Conservation (phyloP, 2,113 vertebrate species). For the Promerops cafer region DNA sequence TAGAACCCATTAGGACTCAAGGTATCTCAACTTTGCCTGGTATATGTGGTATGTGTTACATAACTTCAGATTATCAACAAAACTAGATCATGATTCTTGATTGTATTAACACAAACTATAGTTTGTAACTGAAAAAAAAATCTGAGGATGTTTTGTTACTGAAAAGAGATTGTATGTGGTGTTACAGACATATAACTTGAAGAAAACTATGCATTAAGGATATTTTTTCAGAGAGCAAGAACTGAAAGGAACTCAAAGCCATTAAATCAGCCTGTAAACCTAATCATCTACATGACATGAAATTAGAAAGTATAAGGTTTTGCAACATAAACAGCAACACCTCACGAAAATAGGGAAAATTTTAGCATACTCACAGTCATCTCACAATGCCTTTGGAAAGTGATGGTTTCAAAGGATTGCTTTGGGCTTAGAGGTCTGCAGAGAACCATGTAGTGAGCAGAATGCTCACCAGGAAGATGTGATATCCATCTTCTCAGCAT, state of each 20-base stretch:
- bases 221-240: neutral
- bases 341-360: neutral
- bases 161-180: neutral
- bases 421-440: neutral
- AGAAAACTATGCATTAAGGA: slow-evolving; percentile 23
- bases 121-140: neutral
- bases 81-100: neutral
- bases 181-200: neutral
- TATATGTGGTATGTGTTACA: neutral
- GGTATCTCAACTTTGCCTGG: neutral
- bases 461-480: neutral
- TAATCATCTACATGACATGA: neutral
- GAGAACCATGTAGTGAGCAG: neutral
- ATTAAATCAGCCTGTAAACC: slow-evolving; percentile 15
- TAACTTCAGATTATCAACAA: neutral
- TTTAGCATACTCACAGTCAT: neutral
- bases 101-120: neutral
- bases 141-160: neutral
- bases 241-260: neutral
- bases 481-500: neutral
- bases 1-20: neutral
- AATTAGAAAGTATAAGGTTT: neutral
- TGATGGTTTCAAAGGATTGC: neutral
- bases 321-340: neutral
- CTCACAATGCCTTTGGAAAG: neutral